Evolutionary conservation across 2,113 vertebrate genomes (phyloP).

Genomic region (Pluvialis apricaria): DNA sequence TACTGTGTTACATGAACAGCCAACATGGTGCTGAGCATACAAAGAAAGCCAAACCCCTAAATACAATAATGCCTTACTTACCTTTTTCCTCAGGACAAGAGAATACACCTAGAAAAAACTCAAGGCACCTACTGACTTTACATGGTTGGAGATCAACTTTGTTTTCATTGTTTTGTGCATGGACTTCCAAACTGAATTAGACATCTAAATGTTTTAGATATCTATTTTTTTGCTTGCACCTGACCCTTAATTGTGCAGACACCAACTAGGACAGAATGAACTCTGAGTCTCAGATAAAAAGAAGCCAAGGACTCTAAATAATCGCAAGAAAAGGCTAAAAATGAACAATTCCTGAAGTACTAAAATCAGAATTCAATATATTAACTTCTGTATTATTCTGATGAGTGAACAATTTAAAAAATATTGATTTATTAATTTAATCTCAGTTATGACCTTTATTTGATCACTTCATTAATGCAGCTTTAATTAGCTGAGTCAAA

Average conservation of each 20-base stretch:
- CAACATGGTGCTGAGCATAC: rapidly evolving
- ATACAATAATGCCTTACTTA: background rate
- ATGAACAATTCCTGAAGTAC: background rate
- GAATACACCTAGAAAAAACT: background rate
- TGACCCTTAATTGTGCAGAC: no score
- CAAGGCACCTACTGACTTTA: background rate
- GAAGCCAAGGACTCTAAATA: background rate
- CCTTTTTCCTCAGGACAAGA: background rate
- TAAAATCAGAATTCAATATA: background rate
- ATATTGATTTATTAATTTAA: background rate
- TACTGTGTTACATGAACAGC: background rate
- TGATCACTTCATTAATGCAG: background rate
- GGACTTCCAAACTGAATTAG: background rate
- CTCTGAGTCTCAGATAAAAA: background rate
- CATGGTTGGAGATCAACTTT: background rate
- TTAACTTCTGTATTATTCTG: background rate
- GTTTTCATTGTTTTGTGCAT: background rate
- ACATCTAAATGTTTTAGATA: background rate
- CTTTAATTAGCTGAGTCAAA: background rate
- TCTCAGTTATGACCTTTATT: background rate
- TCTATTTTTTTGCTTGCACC: background rate
- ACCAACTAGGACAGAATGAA: background rate
- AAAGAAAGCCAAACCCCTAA: background rate
- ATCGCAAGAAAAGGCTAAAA: background rate
- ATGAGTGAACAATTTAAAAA: background rate